Conservation (phyloP, 2,888 invertebrate species). For the Trisateles emortualis region DNA sequence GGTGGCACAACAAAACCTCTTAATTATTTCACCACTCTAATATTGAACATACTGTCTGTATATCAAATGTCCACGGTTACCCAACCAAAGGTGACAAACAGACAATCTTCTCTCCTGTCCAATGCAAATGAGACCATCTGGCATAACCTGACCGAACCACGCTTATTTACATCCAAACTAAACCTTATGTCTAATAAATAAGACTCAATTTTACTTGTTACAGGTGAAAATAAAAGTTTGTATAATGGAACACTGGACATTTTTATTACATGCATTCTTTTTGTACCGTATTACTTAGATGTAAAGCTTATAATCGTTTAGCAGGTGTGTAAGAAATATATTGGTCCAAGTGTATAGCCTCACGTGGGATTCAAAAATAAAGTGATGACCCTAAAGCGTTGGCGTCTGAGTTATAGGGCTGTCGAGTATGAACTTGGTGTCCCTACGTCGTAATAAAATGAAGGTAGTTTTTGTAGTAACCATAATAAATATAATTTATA, state of each 20-base stretch:
- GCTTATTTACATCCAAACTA: conserved; percentile 9
- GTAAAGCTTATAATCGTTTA: conserved; percentile 22
- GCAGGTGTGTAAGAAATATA: background rate
- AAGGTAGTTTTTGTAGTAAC: conserved; percentile 28
- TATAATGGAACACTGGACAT: conserved; percentile 16
- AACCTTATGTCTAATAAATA: conserved; percentile 23
- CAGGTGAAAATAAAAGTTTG: conserved; percentile 15
- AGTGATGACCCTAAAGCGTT: conserved; percentile 70
- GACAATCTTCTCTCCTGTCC: conserved; percentile 73
- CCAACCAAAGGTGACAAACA: conserved; percentile 69
- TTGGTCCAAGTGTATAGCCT: conserved; percentile 50
- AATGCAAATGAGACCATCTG: conserved; percentile 75
- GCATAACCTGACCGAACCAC: conserved; percentile 46
- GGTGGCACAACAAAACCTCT: conserved; percentile 14
- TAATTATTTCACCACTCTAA: conserved; percentile 34
- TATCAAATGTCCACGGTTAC: conserved; percentile 47
- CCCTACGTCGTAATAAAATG: conserved; percentile 37
- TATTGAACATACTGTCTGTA: conserved; percentile 33
- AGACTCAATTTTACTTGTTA: conserved; percentile 25
- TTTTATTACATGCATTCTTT: conserved; percentile 17
- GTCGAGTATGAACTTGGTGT: conserved; percentile 50
- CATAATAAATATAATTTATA: conserved; percentile 1
- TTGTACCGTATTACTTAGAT: conserved; percentile 2
- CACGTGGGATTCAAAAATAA: conserved; percentile 70
- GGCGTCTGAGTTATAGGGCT: conserved; percentile 64